Conservation (phyloP, 1,140 invertebrate genomes). For the Leptinotarsa undecemlineata region DNA sequence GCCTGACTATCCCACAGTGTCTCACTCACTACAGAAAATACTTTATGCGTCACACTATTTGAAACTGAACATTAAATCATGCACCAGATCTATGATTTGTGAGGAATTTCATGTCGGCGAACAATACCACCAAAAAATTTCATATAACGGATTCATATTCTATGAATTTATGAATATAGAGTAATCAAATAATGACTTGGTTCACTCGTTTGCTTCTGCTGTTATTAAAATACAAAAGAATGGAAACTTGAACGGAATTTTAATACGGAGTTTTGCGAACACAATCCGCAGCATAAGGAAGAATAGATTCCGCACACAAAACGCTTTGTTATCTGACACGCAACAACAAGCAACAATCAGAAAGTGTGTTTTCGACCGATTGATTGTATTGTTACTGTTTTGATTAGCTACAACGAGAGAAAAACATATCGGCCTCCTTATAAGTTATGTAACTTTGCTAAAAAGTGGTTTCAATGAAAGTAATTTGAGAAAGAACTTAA, state of each 20-base stretch:
- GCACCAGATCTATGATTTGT: too few relatives aligned
- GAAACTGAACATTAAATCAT: too few relatives aligned
- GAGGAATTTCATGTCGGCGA: too few relatives aligned
- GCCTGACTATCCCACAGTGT: too few relatives aligned
- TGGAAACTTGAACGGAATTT: not conserved
- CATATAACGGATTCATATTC: not conserved
- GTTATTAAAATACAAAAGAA: not conserved
- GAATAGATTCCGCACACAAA: not conserved
- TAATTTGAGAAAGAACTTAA: too few relatives aligned
- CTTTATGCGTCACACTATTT: too few relatives aligned
- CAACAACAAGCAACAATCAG: not conserved
- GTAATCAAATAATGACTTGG: not conserved
- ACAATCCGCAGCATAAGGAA: not conserved
- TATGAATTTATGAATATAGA: constrained; percentile 1
- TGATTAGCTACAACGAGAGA: not conserved
- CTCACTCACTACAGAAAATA: too few relatives aligned
- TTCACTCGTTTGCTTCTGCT: not conserved
- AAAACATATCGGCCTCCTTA: not conserved
- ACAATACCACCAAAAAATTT: too few relatives aligned
- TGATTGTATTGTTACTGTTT: not conserved
- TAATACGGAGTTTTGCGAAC: not conserved
- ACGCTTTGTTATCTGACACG: not conserved
- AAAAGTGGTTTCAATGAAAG: too few relatives aligned
- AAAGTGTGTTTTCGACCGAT: not conserved
- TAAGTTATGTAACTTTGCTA: too few relatives aligned